Conservation (phyloP, 2,113 vertebrate genomes). For the Theristicus caerulescens region DNA sequence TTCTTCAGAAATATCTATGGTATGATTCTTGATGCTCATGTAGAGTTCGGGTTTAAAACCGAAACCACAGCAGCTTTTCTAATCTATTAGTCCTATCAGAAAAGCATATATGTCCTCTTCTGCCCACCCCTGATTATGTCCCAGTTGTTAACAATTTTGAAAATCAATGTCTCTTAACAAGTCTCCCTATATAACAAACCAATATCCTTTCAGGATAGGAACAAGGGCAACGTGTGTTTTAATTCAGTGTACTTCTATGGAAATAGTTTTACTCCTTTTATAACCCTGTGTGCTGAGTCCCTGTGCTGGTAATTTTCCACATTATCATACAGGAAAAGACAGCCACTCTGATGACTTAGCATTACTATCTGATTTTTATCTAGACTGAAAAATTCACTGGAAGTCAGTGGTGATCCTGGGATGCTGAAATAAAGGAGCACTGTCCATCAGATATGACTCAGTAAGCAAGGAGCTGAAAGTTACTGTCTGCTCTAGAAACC, state of each 20-base stretch:
- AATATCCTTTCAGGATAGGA: neutral
- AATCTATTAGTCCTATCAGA: neutral
- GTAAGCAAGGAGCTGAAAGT: neutral
- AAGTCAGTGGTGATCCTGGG: neutral
- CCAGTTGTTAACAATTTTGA: neutral
- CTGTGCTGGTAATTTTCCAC: neutral
- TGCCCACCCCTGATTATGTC: neutral
- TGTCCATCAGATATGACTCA: neutral
- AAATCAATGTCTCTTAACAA: neutral
- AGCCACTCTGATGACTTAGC: neutral
- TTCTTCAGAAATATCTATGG: neutral
- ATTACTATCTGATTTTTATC: neutral
- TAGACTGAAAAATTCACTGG: neutral
- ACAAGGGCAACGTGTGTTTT: neutral
- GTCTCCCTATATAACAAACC: neutral
- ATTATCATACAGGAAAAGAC: neutral
- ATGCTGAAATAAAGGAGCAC: neutral
- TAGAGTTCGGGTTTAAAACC: neutral
- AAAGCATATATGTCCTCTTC: neutral
- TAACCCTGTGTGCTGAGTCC: rapidly evolving
- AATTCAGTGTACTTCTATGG: neutral
- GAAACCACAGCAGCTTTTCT: neutral
- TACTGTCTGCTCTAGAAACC: neutral
- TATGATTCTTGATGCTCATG: neutral
- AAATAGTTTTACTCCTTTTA: neutral